Base-by-base conservation (phyloP, 2,797 vertebrate genomes). In the Phoeniculus purpureus region DNA sequence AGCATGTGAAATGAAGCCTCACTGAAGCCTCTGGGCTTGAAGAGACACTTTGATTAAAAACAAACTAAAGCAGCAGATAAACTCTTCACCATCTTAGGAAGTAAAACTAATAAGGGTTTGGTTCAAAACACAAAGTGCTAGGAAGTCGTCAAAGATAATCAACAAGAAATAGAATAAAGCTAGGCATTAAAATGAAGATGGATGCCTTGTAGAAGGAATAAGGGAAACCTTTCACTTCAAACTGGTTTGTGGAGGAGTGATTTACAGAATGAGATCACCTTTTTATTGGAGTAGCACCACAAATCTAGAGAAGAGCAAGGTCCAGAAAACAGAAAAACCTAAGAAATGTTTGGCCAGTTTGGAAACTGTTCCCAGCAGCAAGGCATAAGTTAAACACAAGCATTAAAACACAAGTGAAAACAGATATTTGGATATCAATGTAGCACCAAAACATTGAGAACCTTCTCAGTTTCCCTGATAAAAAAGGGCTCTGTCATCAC, bases 251-350 rank as follows among this genome's bases (percentile, higher is more conserved):
- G 29, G 18, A 87, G 21, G 34, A 89, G 82, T 48, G 23, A 91
- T 87, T 93, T 92, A 91, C 29, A 76, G 56, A 80, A 82, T 59
- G 79, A 87, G 60, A 77, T 74, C n/a, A 77, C 50, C 26, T 85
- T 79, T 91, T 73, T 67, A 66, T 50, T 80, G 52, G 52, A 70
- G 58, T 60, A 85, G 72, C 64, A 87, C n/a, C 31, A 62, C 82
- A 82, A 81, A 92, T 87, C 64, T 79, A 61, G 52, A 81, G n/a
- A 80, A 55, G 7, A 70, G 29, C 7, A 16, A 85, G 50, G 52
- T 73, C 21, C 12, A 80, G 79, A 89, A 89, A 66, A 59, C 3
- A 62, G 37, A 14, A 62, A 82, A 78, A 92, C 29, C 1, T 1
- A 59, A 66, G 29, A 73, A 76, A 45, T 79, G 73, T 12, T 48